Evolutionary conservation across 2,797 vertebrate genomes (phyloP), one percentile per base, ranked within the genome.

Genomic region (Paratrypauchen microcephalus): DNA sequence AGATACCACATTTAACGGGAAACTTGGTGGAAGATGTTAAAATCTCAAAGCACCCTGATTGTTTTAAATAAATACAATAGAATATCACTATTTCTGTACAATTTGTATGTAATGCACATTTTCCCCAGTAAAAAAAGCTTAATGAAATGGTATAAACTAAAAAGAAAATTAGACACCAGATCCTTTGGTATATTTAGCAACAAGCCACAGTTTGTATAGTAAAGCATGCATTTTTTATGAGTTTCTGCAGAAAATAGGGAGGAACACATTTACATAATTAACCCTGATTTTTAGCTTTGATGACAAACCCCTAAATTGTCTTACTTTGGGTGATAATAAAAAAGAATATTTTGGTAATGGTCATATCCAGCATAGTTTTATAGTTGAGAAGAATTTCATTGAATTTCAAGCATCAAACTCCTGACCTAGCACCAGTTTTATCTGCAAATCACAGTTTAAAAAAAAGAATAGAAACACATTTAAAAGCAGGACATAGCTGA

Each of bases 11-110:
- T 89, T 86, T 81, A 83, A 83, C 84, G 87, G 86, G 83, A 87
- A 86, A 84, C 83, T 87, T 78, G 88, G 74, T 82, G 84, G 79
- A 80, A 72, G 32, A 74, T 81, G 77, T 74, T 79, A 88, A 74
- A 76, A 88, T 88, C 83, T 86, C 76, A 88, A 86, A 91, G 90
- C 91, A 94, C 91, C 91, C 87, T 91, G 91, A 87, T 91, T 85
- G 84, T 82, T 87, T 89, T 93, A 85, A 94, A 94, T 94, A 94
- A 94, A 94, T 94, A 94, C 88, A 93, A 91, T 93, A 93, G 90
- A 93, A 93, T 91, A 93, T 90, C 87, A 88, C 87, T 91, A 90
- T 92, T 88, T 93, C 92, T 94, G 92, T 94, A 94, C 93, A 94
- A 91, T 91, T 90, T 89, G 81, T 87, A 85, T 90, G 85, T 91